Percentiles rank a stretch among this genome's conserved stretches.
These are phyloP conservation scores for Ascaphus truei DNA, from an alignment of 2,113 vertebrate species.

Conservation along the genomic window DNA sequence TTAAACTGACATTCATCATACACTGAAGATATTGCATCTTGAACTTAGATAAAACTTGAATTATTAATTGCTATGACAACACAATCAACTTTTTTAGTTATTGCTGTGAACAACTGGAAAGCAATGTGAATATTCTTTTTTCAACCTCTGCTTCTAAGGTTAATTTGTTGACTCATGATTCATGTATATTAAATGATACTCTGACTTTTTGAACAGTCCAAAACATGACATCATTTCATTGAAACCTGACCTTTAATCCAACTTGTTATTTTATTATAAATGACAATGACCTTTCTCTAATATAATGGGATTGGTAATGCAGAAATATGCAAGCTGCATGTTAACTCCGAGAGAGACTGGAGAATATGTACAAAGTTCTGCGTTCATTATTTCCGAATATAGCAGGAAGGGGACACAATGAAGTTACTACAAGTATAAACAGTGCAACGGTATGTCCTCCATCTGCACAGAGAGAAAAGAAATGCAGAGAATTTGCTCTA, in stretches of 20 bases:
- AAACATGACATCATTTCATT: conserved; percentile 72
- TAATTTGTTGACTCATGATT: conserved; percentile 69
- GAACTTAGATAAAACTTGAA: no score
- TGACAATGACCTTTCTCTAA: conserved; percentile 79
- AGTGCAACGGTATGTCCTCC: no score
- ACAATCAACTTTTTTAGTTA: not conserved
- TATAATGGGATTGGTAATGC: conserved; percentile 69
- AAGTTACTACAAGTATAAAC: no score
- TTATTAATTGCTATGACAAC: no score
- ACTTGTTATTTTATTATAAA: conserved; percentile 77
- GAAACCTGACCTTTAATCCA: conserved; percentile 76
- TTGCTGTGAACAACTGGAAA: conserved; percentile 2
- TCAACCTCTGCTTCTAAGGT: conserved; percentile 56
- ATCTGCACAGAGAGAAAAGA: no score
- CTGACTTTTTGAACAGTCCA: conserved; percentile 64
- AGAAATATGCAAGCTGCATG: conserved; percentile 76
- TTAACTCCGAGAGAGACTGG: conserved; percentile 70
- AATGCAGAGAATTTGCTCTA: no score
- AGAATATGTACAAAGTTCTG: conserved; percentile 56
- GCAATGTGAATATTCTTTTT: conserved; percentile 53
- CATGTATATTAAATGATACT: conserved; percentile 65
- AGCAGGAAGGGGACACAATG: not conserved
- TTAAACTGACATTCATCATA: no score
- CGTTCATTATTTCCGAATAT: not conserved
- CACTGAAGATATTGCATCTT: no score